phyloP scores from a whole-genome alignment of 2,888 invertebrate genomes.

The Bugula neritina region DNA sequence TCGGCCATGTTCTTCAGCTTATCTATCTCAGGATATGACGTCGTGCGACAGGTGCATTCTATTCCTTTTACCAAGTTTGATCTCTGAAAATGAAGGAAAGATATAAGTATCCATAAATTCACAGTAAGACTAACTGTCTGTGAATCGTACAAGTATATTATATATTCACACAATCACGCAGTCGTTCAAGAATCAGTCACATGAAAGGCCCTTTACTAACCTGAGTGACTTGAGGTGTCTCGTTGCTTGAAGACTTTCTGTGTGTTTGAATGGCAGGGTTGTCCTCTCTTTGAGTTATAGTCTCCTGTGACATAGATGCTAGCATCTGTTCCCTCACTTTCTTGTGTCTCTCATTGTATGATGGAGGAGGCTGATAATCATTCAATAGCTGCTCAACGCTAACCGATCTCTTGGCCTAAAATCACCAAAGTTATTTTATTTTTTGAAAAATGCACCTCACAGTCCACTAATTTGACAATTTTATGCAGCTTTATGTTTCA shows the following conservation, averaged over 20 bases:
- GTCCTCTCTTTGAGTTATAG: not conserved
- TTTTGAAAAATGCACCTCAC: too few relatives aligned
- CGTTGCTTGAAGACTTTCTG: not conserved
- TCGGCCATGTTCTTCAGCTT: slow-evolving; percentile 15
- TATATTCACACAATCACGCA: not conserved
- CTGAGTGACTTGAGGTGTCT: not conserved
- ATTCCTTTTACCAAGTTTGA: not conserved
- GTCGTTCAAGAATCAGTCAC: not conserved
- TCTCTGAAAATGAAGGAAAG: too few relatives aligned
- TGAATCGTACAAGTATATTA: too few relatives aligned
- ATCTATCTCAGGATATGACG: slow-evolving; percentile 5
- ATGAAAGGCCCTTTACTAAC: not conserved
- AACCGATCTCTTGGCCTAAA: not conserved
- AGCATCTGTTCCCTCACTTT: slow-evolving; percentile 13
- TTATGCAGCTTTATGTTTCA: too few relatives aligned
- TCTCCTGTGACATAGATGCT: slow-evolving; percentile 14
- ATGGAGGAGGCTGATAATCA: slow-evolving; percentile 20
- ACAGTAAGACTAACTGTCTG: too few relatives aligned
- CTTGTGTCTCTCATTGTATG: slow-evolving; percentile 20
- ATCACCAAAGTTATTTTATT: not conserved
- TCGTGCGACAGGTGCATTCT: slow-evolving; percentile 14
- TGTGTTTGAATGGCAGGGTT: not conserved
- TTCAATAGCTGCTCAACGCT: slow-evolving; percentile 13
- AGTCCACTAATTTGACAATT: too few relatives aligned
- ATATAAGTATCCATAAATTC: too few relatives aligned